Base-by-base conservation (phyloP, 2,888 invertebrate species). In the Tipula confusa region DNA sequence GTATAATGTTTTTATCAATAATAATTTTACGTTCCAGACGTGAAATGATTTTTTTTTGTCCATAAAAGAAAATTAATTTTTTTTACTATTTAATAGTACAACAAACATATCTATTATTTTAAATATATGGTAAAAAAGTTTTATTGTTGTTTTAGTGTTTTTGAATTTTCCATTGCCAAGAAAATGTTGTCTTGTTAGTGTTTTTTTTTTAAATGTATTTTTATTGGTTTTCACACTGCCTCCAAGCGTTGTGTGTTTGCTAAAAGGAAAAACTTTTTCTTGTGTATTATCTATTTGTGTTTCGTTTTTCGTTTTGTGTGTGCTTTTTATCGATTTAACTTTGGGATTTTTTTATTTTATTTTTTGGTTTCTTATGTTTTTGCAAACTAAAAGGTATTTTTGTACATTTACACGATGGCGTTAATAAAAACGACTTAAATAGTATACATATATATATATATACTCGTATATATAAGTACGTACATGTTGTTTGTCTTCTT, bases 321-420 rank as follows among this genome's bases (percentile, higher is more conserved):
- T 64, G 64, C 64, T 24, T 64, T 64, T 64, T 64, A 64, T 64
- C 64, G 64, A 64, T 64, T 64, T 64, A 24, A 64, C 64, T 64
- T 48, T 48, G 1, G 18, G 5, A 15, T 5, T 4, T 48, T 48
- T 64, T 64, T 64, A 9, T 33, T 33, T 33, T 33, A 33, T 33
- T 3, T n/a, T n/a, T n/a, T n/a, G n/a, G n/a, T 43, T 24, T 64
- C 24, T 64, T 64, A 1, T 24, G 11, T 24, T 24, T 24, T 24
- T 18, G 7, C 24, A 15, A 43, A 43, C 15, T 9, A 24, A 64
- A 64, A 64, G 64, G 64, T 64, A 64, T 64, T 64, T n/a, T 64
- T 64, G 64, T 24, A 24, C 18, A 64, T n/a, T 24, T 64, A 24
- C 18, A 24, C 64, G 43, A 43, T 64, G 64, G 64, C 24, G 64